Percentiles rank a stretch among this genome's conserved stretches.
phyloP scores from a whole-genome alignment of 2,888 invertebrate genomes.

The Pyrrhia umbra region DNA sequence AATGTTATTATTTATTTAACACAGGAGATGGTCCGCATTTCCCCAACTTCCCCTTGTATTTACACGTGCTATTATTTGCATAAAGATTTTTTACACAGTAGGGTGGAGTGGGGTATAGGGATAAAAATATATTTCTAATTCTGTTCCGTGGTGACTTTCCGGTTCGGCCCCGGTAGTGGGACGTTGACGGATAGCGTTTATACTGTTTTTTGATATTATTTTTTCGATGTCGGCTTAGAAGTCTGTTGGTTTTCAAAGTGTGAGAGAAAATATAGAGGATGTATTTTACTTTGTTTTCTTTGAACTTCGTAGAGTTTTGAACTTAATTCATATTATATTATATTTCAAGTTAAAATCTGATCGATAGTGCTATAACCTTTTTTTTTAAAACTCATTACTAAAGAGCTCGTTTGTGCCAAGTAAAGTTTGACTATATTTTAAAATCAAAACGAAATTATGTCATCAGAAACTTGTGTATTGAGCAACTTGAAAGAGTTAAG shows the following conservation, averaged over 20 bases:
- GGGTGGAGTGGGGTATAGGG: constrained; percentile 78
- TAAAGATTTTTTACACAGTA: constrained; percentile 83
- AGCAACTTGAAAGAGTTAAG: background rate
- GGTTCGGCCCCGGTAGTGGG: constrained; percentile 77
- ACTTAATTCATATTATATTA: background rate
- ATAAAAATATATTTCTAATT: constrained; percentile 90
- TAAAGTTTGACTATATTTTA: no score
- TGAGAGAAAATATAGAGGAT: constrained; percentile 15
- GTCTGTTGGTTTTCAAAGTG: constrained; percentile 32
- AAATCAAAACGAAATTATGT: background rate
- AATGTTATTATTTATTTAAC: constrained; percentile 70
- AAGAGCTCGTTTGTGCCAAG: no score
- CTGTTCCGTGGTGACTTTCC: constrained; percentile 84
- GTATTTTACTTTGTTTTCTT: no score
- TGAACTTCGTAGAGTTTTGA: background rate
- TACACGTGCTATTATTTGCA: constrained; percentile 90
- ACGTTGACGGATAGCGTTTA: constrained; percentile 86
- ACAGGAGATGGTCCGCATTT: constrained; percentile 66
- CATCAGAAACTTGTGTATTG: constrained; percentile 2
- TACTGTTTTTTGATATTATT: constrained; percentile 81
- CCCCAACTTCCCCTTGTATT: constrained; percentile 82
- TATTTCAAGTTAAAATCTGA: background rate
- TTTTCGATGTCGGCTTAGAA: constrained; percentile 43
- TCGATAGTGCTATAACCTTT: no score
- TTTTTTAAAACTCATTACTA: no score